phyloP scores from a whole-genome alignment of 2,888 invertebrate species.

The Pelosia muscerda region DNA sequence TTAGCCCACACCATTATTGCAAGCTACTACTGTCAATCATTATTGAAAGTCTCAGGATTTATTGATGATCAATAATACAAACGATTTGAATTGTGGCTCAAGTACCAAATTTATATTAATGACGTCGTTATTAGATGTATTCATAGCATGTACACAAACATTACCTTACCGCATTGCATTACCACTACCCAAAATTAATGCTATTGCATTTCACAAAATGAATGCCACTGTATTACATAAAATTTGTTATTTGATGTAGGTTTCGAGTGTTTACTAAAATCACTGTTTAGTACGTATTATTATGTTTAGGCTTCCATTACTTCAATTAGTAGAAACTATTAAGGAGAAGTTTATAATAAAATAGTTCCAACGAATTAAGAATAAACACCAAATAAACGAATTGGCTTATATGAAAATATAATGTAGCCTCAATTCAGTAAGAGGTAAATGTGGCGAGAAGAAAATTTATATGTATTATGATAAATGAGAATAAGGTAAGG shows the following conservation, averaged over 20 bases:
- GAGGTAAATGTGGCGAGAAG: constrained; percentile 6
- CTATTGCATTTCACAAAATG: too few species aligned
- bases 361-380: neutral
- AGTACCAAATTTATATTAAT: constrained; percentile 25
- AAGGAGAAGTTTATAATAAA: too few species aligned
- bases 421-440: constrained; percentile 4
- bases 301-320: too few species aligned
- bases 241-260: too few species aligned
- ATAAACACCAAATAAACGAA: constrained; percentile 2
- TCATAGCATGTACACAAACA: neutral
- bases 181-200: too few species aligned
- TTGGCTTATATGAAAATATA: constrained; percentile 1
- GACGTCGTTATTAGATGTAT: constrained; percentile 1
- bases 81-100: constrained; percentile 21
- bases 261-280: too few species aligned
- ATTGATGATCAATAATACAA: constrained; percentile 54
- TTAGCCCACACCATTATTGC: constrained; percentile 27
- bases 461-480: constrained; percentile 32
- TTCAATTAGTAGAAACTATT: too few species aligned
- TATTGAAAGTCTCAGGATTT: constrained; percentile 51
- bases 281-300: too few species aligned
- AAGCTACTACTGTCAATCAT: constrained; percentile 57
- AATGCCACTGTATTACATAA: too few species aligned
- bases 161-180: too few species aligned
- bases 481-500: constrained; percentile 25